Evolutionary conservation across 2,888 invertebrate species (phyloP).

Genomic region (Dryocosmus kuriphilus): DNA sequence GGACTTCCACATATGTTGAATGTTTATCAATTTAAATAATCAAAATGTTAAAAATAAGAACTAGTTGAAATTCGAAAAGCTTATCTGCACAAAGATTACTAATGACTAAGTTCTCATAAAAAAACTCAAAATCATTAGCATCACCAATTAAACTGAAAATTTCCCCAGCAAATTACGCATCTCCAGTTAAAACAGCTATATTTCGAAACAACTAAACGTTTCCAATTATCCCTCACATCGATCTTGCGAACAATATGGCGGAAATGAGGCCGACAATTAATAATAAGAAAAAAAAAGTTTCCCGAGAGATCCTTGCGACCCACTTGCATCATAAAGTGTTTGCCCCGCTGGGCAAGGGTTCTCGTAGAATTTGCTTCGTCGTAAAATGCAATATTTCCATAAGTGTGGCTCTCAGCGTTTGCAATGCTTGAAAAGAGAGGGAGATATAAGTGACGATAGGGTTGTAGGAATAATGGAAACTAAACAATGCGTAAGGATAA

Average conservation of each 20-base stretch:
- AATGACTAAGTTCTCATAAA: no score
- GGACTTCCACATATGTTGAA: no score
- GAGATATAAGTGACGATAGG: slow-evolving; percentile 69
- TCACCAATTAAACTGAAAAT: no score
- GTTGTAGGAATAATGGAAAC: slow-evolving; percentile 62
- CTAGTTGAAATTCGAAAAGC: no score
- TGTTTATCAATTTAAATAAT: no score
- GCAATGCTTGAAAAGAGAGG: slow-evolving; percentile 64
- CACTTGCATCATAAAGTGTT: slow-evolving; percentile 32
- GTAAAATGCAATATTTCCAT: slow-evolving; percentile 56
- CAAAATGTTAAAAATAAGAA: no score
- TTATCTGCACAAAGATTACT: no score
- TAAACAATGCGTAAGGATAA: slow-evolving; percentile 70
- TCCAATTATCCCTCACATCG: slow-evolving; percentile 5
- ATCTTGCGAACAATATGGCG: slow-evolving; percentile 23
- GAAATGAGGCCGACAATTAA: slow-evolving; percentile 21
- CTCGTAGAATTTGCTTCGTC: slow-evolving; percentile 44
- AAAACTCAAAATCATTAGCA: no score
- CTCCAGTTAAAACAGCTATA: background rate
- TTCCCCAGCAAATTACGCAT: background rate
- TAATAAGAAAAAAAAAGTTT: slow-evolving; percentile 19
- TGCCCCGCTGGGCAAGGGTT: slow-evolving; percentile 9
- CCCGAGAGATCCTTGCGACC: slow-evolving; percentile 2
- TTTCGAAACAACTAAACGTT: slow-evolving; percentile 14
- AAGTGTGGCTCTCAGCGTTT: slow-evolving; percentile 60